Conservation (phyloP, 2,797 vertebrate genomes). For the Pseudotriccus pelzelni region DNA sequence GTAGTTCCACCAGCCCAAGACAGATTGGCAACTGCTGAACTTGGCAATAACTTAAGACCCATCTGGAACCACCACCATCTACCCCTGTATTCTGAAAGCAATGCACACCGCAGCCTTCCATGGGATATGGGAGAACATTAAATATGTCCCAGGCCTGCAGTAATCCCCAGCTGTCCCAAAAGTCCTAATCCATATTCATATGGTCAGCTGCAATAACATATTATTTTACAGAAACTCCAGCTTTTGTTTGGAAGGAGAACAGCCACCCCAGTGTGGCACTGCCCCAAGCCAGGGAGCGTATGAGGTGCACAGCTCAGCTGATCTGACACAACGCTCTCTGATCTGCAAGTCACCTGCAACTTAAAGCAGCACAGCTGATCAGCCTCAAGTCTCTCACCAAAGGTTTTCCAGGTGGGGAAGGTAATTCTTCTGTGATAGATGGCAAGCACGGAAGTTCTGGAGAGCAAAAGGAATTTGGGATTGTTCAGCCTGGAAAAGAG, state of each 20-base stretch:
- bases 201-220: accelerated
- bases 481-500: no score
- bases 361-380: neutral
- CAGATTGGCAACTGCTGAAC: neutral
- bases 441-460: neutral
- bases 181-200: neutral
- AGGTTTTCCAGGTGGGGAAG: neutral
- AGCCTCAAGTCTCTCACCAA: neutral
- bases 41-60: neutral
- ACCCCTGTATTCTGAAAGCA: neutral
- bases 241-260: neutral
- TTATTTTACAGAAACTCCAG: neutral
- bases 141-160: neutral
- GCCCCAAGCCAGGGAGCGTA: neutral
- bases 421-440: neutral
- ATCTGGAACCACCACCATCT: neutral
- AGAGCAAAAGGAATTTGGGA: neutral
- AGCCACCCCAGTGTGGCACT: neutral
- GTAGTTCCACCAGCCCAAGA: neutral
- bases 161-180: neutral
- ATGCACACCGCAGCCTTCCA: neutral
- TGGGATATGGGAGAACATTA: neutral
- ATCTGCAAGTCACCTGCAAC: neutral
- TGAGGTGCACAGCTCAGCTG: neutral
- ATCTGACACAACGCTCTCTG: neutral